A percentile compares a stretch with the other conserved stretches of the same genome.
Conservation (phyloP, 2,888 invertebrate species). For the Scotopteryx bipunctaria region DNA sequence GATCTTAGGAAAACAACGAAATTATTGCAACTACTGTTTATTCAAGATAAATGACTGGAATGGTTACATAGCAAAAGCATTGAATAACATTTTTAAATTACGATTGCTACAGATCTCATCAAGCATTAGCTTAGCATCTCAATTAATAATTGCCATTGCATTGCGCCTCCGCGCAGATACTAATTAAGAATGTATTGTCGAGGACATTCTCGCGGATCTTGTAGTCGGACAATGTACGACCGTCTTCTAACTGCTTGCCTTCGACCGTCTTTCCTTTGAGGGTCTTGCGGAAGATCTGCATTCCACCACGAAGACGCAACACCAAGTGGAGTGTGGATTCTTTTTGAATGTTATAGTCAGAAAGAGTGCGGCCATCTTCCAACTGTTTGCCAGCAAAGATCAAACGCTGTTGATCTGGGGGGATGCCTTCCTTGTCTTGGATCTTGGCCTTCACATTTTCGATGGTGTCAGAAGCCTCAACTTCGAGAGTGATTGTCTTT, state of each 20-base stretch:
- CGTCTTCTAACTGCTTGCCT: conserved; percentile 12
- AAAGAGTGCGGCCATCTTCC: conserved; percentile 2
- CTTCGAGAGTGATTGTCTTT: conserved; percentile 4
- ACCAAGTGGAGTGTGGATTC: conserved; percentile 4
- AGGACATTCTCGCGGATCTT: no score
- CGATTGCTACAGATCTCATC: conserved; percentile 32
- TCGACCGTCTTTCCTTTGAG: no score
- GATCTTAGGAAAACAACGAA: no score
- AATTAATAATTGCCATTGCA: no score
- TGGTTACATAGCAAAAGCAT: conserved; percentile 46
- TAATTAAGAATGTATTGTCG: no score
- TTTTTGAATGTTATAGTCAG: conserved; percentile 4
- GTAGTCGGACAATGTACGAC: conserved; percentile 35
- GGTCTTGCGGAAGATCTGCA: not conserved
- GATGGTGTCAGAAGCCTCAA: conserved; percentile 4
- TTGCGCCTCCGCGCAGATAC: conserved; percentile 48
- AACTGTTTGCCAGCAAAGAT: conserved; percentile 9
- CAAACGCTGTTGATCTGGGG: conserved; percentile 23
- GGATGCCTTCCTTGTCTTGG: conserved; percentile 51
- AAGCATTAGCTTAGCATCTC: no score
- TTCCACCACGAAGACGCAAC: not conserved
- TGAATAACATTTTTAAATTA: conserved; percentile 31
- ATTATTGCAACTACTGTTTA: conserved; percentile 42
- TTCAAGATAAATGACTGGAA: conserved; percentile 53
- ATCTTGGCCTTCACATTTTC: conserved; percentile 9